Base-by-base conservation (phyloP, 64 coral and sea anemone species). In the Hydrozoanthus tunicans region DNA sequence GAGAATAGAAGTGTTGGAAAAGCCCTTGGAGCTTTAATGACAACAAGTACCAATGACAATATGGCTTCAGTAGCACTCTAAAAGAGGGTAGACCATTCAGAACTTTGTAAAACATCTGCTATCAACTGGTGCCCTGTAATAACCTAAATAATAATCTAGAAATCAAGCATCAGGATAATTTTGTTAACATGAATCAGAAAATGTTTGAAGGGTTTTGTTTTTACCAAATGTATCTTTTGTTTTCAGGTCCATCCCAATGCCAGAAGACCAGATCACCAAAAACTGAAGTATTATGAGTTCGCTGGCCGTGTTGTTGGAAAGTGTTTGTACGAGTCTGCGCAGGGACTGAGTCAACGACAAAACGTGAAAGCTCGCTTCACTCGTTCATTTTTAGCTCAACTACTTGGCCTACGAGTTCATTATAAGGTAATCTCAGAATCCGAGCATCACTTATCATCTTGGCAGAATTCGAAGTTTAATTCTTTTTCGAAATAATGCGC, bases 281-380 rank as follows among this genome's bases (percentile, higher is more conserved):
- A 96, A 65, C 15, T 96, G 4, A 99, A 99, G 17, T 99, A 96
- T 69, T 99, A 92, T 69, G 92, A 99, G 90, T 99, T 99, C 79
- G 97, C 97, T 62, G 97, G 97, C 11, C 92, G 85, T 27, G 80
- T 96, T 65, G 97, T 99, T 63, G 94, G 94, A 59, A 96, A 99
- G 73, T 96, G 97, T 72, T 73, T 99, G 71, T 98, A 94, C 53
- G 97, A 99, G 79, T 94, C 94, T 57, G 94, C 97, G 9, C 77
- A 89, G 12, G 80, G 94, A 14, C 51, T 51, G 43, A 43, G 75
- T 13, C 85, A 94, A 72, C 81, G 97, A 52, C 90, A 90, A 10
- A 99, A 99, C 53, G 94, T 99, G 11, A 99, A 96, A 75, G 97
- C 97, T 4, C 85, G 91, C n/a, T 99, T 99, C 32, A 95, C 83